phyloP scores from a whole-genome alignment of 1,140 invertebrate species.

The Macrotrachela quadricornifera region DNA sequence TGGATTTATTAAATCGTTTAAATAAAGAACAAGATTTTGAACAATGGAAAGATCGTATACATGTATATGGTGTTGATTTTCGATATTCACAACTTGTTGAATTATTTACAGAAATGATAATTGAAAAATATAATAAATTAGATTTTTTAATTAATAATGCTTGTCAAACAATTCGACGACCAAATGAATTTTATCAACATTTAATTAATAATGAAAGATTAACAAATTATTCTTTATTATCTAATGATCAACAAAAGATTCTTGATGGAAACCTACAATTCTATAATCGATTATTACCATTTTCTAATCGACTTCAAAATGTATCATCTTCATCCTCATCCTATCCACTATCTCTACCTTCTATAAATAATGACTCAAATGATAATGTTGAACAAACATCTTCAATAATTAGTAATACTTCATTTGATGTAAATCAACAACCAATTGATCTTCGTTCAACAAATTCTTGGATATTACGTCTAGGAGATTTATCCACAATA shows the following conservation, averaged over 20 bases:
- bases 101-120: constrained; percentile 6
- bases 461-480: constrained; percentile 10
- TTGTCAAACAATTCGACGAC: constrained; percentile 12
- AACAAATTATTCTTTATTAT: too few relatives aligned
- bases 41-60: constrained; percentile 8
- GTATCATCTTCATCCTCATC: too few relatives aligned
- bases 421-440: constrained; percentile 6
- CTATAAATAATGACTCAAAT: too few relatives aligned
- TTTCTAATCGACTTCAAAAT: too few relatives aligned
- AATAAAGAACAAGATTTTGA: constrained; percentile 9
- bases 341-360: too few relatives aligned
- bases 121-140: constrained; percentile 1
- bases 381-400: too few relatives aligned
- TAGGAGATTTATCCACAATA: constrained; percentile 9
- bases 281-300: too few relatives aligned
- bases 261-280: too few relatives aligned
- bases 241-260: too few relatives aligned
- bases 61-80: constrained; percentile 10
- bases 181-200: constrained; percentile 9
- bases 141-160: constrained; percentile 15
- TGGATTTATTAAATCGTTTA: constrained; percentile 10
- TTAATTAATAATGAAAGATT: neutral
- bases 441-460: constrained; percentile 8
- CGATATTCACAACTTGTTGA: constrained; percentile 4
- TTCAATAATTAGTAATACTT: too few relatives aligned